Base-by-base conservation (phyloP, 2,797 vertebrate species). In the Zonotrichia albicollis region DNA sequence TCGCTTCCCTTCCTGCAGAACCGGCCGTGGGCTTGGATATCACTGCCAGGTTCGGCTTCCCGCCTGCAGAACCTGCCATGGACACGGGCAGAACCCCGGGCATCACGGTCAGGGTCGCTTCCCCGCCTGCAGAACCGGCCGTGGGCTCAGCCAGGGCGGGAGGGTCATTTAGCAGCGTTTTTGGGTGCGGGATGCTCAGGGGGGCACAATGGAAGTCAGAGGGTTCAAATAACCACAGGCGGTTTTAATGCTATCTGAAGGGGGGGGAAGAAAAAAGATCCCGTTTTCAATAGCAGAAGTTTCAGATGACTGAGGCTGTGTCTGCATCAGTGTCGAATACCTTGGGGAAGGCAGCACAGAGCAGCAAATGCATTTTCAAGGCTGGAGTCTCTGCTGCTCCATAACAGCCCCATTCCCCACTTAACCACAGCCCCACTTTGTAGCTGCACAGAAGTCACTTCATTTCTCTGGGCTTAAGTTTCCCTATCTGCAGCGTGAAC, bases 321-420 rank as follows among this genome's bases (percentile, higher is more conserved):
- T 54, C 68, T 93, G 91, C 61, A 50, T 64, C 71, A 6, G 32
- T 25, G 30, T 36, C 2, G 1, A 48, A 53, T 34, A 54, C 58
- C 17, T 43, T 11, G 61, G 89, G 61, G 46, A 77, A 94, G 72
- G 91, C 74, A 90, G 88, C 38, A 13, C 64, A 77, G 70, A 84
- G 55, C 61, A 74, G 81, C 21, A 20, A 72, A 87, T 26, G 42
- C 43, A 9, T 86, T 72, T 88, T 30, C 82, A 45, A 1, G 64
- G 81, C 71, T 81, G 91, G 68, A 65, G 27, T 34, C 45, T 34
- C 36, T 78, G 71, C 87, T 67, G 80, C 55, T 67, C 89, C 34
- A 9, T 26, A 53, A 55, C 51, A 72, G 36, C 62, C 18, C 55
- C 16, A 11, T 17, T 79, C 20, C 68, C 18, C 9, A 3, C 23